phyloP scores from a whole-genome alignment of 30 jellyfish, hydroid and myxozoan species.

The Pelagia noctiluca region DNA sequence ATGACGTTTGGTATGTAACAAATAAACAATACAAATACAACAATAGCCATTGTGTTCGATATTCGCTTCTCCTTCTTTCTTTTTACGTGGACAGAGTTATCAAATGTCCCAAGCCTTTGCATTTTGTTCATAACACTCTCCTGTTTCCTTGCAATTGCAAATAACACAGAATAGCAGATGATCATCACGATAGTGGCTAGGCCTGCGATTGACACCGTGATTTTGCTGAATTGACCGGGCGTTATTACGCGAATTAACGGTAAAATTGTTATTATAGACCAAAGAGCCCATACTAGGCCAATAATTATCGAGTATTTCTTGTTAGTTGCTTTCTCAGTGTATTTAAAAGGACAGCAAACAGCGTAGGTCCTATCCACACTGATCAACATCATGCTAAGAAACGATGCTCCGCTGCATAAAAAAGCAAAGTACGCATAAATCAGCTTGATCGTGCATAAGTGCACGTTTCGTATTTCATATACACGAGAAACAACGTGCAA shows the following conservation, averaged over 20 bases:
- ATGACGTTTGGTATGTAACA: constrained; percentile 40
- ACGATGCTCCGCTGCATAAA: constrained; percentile 71
- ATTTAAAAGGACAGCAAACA: constrained; percentile 44
- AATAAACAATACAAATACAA: constrained; percentile 34
- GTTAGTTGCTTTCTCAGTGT: constrained; percentile 15
- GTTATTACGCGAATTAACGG: constrained; percentile 44
- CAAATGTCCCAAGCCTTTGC: constrained; percentile 5
- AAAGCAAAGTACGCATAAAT: constrained; percentile 56
- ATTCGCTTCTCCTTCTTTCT: constrained; percentile 40
- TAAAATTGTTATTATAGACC: constrained; percentile 34
- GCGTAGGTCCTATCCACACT: constrained; percentile 62
- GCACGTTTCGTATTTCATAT: constrained; percentile 25
- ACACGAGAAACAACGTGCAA: constrained; percentile 35
- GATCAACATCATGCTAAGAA: constrained; percentile 33
- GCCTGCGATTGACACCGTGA: constrained; percentile 6
- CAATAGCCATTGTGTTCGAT: constrained; percentile 59
- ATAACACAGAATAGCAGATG: constrained; percentile 25
- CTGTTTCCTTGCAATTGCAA: constrained; percentile 1
- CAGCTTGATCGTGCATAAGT: constrained; percentile 52
- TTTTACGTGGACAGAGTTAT: not conserved
- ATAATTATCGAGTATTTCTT: constrained; percentile 1
- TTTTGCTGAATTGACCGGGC: constrained; percentile 15
- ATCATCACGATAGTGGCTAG: constrained; percentile 17
- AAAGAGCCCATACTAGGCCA: constrained; percentile 23
- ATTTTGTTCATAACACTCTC: not conserved